phyloP scores from a whole-genome alignment of 1,140 invertebrate species.

The Drosophila orosa region DNA sequence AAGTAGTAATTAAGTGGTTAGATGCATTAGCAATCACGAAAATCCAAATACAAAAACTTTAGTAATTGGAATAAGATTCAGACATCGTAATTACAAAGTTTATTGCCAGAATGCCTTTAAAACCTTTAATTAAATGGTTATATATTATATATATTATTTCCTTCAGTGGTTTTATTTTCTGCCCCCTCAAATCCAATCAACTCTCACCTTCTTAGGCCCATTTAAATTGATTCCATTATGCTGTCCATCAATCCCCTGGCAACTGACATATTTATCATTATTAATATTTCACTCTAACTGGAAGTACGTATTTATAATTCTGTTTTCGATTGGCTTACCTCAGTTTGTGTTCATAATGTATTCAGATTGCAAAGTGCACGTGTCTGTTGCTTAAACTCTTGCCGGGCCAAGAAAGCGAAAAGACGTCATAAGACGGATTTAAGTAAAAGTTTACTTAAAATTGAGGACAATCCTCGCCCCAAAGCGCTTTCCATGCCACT shows the following conservation, averaged over 20 bases:
- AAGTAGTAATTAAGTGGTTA: neutral
- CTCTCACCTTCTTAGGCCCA: neutral
- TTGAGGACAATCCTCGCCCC: neutral
- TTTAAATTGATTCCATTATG: conserved; percentile 11
- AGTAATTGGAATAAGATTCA: neutral
- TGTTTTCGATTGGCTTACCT: conserved; percentile 4
- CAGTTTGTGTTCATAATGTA: neutral
- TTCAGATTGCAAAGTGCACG: neutral
- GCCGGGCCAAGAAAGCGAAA: neutral
- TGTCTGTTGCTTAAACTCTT: neutral
- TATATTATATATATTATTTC: neutral
- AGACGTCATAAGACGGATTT: conserved; percentile 1
- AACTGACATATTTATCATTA: conserved; percentile 24
- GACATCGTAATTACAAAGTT: neutral
- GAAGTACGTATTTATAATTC: conserved; percentile 6
- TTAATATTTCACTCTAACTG: conserved; percentile 9
- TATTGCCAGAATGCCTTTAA: neutral
- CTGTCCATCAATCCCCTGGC: conserved; percentile 17
- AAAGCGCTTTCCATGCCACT: conserved; percentile 4
- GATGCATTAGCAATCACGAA: too few relatives aligned
- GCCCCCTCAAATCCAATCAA: neutral
- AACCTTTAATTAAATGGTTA: neutral
- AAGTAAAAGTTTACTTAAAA: conserved; percentile 4
- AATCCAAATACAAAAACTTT: neutral
- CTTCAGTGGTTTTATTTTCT: neutral